Percentiles rank a stretch among this genome's conserved stretches.
Conservation (phyloP, 92 coral and sea anemone species). For the Heteractis magnifica region DNA sequence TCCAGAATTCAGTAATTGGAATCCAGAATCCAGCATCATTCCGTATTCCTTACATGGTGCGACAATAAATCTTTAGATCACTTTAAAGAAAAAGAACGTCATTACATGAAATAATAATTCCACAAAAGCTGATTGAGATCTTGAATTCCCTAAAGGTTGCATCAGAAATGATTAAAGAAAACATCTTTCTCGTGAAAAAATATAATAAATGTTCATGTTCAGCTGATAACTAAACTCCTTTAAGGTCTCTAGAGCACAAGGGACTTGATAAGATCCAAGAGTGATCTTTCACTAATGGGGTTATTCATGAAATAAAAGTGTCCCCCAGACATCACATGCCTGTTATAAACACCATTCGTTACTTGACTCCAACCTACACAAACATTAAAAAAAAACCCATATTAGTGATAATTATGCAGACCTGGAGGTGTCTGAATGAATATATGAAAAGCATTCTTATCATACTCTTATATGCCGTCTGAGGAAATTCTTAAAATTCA, state of each 20-base stretch:
- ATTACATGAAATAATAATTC: too few relatives aligned
- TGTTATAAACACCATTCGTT: conserved; percentile 49
- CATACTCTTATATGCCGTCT: too few relatives aligned
- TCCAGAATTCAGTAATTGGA: too few relatives aligned
- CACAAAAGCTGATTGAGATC: neutral
- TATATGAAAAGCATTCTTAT: too few relatives aligned
- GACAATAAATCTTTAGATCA: too few relatives aligned
- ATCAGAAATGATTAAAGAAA: neutral
- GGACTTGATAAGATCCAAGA: conserved; percentile 8
- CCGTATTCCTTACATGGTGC: too few relatives aligned
- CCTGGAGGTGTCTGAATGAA: neutral
- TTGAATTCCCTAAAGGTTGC: neutral
- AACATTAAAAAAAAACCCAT: neutral
- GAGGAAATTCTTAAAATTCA: too few relatives aligned
- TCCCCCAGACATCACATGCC: conserved; percentile 63
- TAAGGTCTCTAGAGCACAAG: neutral
- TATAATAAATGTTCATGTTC: neutral
- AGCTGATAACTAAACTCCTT: neutral
- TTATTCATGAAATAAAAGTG: conserved; percentile 63
- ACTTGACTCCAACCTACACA: conserved; percentile 7
- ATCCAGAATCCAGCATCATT: too few relatives aligned
- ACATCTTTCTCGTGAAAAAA: neutral
- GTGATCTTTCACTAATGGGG: conserved; percentile 10
- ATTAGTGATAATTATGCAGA: neutral
- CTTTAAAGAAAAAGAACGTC: too few relatives aligned